phyloP scores from a whole-genome alignment of 2,797 vertebrate species.

The Bryconaethiops microstoma region DNA sequence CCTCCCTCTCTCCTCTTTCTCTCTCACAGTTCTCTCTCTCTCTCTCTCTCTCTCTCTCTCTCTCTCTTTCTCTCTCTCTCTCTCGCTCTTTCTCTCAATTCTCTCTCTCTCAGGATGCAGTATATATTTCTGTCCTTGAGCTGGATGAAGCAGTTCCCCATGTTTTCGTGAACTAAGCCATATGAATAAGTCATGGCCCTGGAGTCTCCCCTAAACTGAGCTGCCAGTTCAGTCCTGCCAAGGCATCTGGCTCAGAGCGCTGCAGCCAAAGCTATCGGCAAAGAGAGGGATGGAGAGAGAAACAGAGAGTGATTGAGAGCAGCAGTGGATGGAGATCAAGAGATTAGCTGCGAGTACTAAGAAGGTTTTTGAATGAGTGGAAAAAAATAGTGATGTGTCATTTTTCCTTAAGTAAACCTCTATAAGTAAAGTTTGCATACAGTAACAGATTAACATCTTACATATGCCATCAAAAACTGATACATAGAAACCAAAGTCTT shows the following conservation, averaged over 20 bases:
- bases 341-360: conserved; percentile 52
- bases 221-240: conserved; percentile 67
- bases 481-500: no score
- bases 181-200: conserved; percentile 46
- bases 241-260: conserved; percentile 77
- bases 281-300: neutral
- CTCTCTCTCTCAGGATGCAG: neutral
- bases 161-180: conserved; percentile 41
- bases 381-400: conserved; percentile 29
- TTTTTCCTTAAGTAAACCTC: conserved; percentile 15
- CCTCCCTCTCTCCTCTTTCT: no score
- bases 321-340: conserved; percentile 24
- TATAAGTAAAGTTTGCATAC: neutral
- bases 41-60: no score
- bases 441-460: conserved; percentile 6
- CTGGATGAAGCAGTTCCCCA: conserved; percentile 29
- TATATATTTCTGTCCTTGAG: conserved; percentile 23
- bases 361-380: conserved; percentile 57
- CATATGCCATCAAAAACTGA: neutral
- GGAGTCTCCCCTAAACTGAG: conserved; percentile 66
- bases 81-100: neutral
- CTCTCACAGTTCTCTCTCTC: no score
- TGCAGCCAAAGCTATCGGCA: conserved; percentile 34
- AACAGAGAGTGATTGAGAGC: conserved; percentile 23
- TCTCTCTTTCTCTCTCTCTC: no score